Conservation (phyloP, 2,113 vertebrate species). For the Elanoides forficatus region DNA sequence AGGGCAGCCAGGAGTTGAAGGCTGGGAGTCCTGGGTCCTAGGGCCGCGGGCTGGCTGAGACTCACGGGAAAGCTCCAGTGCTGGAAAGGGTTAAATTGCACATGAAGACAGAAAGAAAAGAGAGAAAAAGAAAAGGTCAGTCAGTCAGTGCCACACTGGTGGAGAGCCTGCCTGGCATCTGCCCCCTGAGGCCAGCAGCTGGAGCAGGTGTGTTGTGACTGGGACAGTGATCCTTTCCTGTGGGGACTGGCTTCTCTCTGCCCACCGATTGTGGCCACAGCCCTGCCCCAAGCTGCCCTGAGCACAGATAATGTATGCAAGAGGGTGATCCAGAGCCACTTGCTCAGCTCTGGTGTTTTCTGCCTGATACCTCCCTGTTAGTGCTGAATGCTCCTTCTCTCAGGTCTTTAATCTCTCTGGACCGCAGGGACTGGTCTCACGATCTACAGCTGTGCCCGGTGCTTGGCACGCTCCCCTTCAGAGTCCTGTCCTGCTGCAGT, state of each 20-base stretch:
- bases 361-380: background rate
- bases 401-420: background rate
- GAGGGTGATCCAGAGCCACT: background rate
- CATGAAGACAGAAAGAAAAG: background rate
- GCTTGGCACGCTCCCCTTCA: rapidly evolving
- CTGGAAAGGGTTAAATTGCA: conserved; percentile 45
- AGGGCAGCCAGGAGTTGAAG: conserved; percentile 10
- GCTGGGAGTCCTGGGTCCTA: background rate
- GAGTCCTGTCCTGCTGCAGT: too few relatives aligned
- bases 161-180: background rate
- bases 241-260: background rate
- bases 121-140: background rate
- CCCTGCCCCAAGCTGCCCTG: background rate
- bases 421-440: background rate
- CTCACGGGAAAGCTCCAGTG: background rate
- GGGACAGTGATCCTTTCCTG: background rate
- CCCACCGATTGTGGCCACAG: rapidly evolving
- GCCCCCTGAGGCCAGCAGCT: background rate
- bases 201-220: background rate
- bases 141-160: background rate
- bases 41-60: background rate
- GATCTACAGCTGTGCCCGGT: background rate
- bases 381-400: background rate
- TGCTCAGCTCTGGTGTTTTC: rapidly evolving
- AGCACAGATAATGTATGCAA: background rate